Evolutionary conservation across 2,797 vertebrate genomes (phyloP).

Genomic region (Catostomus latipinnis): DNA sequence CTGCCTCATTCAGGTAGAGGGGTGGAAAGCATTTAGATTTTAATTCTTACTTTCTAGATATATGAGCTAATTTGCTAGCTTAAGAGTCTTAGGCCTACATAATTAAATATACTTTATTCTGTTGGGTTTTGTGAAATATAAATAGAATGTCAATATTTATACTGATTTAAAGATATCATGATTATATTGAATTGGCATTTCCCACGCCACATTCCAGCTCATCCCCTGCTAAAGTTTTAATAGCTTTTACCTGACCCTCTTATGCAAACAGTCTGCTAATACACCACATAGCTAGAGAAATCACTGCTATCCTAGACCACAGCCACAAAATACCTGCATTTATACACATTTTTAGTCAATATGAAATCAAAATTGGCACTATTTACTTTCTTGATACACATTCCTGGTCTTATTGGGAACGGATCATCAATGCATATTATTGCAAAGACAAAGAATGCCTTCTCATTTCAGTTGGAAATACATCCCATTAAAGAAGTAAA

Average conservation of each 20-base stretch:
- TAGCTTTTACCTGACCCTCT: constrained; percentile 9
- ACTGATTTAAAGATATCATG: neutral
- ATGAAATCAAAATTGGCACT: no score
- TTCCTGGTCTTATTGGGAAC: no score
- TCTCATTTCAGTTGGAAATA: no score
- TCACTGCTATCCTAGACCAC: neutral
- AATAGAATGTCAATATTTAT: neutral
- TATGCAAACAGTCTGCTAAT: constrained; percentile 9
- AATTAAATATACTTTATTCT: neutral
- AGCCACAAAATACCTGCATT: neutral
- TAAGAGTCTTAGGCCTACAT: neutral
- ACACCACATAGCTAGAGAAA: neutral
- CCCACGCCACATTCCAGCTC: neutral
- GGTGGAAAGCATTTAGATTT: no score
- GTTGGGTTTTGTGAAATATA: neutral
- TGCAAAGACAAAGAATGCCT: no score
- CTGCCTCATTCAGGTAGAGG: no score
- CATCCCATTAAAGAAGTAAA: no score
- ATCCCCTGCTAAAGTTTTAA: neutral
- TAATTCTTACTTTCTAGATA: no score
- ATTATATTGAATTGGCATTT: neutral
- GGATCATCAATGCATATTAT: no score
- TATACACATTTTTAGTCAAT: no score
- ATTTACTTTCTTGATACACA: neutral
- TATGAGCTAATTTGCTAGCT: neutral